These are phyloP conservation scores for Tipula unca DNA, from an alignment of 2,888 invertebrate genomes.

Conservation along the genomic window DNA sequence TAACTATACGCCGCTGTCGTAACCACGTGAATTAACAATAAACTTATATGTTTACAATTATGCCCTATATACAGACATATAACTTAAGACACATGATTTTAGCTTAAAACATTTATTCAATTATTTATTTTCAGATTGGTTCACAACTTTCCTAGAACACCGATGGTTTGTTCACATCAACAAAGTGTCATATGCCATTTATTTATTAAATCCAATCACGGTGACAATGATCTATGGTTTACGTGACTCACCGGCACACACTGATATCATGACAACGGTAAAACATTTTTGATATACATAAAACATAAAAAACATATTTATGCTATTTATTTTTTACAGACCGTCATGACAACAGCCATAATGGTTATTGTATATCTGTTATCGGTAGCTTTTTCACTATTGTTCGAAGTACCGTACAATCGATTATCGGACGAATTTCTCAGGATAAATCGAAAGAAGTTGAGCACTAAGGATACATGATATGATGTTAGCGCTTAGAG, in stretches of 20 bases:
- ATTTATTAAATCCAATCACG: conserved; percentile 33
- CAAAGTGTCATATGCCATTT: conserved; percentile 34
- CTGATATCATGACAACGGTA: conserved; percentile 8
- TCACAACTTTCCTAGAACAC: conserved; percentile 31
- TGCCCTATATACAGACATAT: too few species aligned
- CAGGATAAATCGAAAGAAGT: background rate
- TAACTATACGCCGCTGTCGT: too few species aligned
- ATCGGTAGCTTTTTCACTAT: conserved; percentile 28
- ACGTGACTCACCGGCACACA: conserved; percentile 28
- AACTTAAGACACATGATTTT: too few species aligned
- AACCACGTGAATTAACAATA: too few species aligned
- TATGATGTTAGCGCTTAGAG: background rate
- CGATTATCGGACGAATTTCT: conserved; percentile 29
- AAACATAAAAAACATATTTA: background rate
- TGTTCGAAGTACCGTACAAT: conserved; percentile 32
- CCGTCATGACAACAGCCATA: conserved; percentile 25
- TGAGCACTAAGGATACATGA: background rate
- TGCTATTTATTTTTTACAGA: background rate
- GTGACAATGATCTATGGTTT: conserved; percentile 31
- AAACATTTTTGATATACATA: background rate
- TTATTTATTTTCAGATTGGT: conserved; percentile 34
- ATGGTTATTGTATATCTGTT: conserved; percentile 28
- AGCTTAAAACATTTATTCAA: too few species aligned
- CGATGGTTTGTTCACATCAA: conserved; percentile 32
- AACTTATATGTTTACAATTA: too few species aligned